Base-by-base conservation (phyloP, 2,888 invertebrate genomes). In the Acrobasis consociella region DNA sequence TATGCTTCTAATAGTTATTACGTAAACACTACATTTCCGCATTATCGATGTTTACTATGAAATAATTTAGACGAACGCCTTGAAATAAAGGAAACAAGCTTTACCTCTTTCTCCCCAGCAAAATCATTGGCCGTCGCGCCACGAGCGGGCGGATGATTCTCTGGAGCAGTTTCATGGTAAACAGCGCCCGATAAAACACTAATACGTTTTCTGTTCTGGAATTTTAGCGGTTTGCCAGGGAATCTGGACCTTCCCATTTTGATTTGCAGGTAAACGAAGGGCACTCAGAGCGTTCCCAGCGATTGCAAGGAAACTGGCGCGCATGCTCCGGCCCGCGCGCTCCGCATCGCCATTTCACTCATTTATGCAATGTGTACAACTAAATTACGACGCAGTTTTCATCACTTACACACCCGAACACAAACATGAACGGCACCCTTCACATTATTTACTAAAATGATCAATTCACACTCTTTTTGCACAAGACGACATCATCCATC, bases 191-290 rank as follows among this genome's bases (percentile, higher is more conserved):
- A 95, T 87, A 96, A 93, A 85, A 97, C 96, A 93, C 96, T 96
- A 83, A 97, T 94, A 90, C 97, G 95, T 89, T 96, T 96, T 93
- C 96, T 95, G 93, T 96, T 96, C 86, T 96, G 95, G 93, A 96
- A 95, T 94, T 96, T 97, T 77, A 96, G 95, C 87, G 97, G 97
- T 94, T 96, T 97, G 84, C 97, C 97, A 85, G 97, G 97, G 94
- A 97, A 97, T 94, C 95, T 95, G 90, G 95, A 95, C 93, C 95
- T 95, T 93, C 95, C 95, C 96, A 96, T 96, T 93, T 93, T 94
- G 94, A 87, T 91, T 78, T 86, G 80, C 88, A 88, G 86, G 86
- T 89, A 89, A 90, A 92, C 93, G 93, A 91, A 90, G 86, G 85
- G 89, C 91, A 89, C 85, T 93, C 85, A 93, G 88, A 92, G 89